Percentiles rank a stretch among this genome's conserved stretches.
phyloP scores from a whole-genome alignment of 2,797 vertebrate species.

The Gila robusta region DNA sequence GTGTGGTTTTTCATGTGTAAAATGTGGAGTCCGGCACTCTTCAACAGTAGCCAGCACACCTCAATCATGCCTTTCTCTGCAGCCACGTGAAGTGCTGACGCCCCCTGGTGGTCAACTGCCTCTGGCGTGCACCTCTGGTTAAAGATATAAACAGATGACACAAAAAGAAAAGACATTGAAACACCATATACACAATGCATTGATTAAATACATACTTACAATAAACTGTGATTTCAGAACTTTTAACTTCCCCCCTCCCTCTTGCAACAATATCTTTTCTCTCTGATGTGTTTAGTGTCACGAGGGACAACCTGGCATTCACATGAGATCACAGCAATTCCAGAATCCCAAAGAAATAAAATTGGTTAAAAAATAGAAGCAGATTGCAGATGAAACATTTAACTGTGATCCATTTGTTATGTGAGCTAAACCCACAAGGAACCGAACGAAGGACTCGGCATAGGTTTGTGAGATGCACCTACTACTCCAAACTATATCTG shows the following conservation, averaged over 20 bases:
- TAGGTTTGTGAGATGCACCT: background rate
- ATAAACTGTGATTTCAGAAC: background rate
- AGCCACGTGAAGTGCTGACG: slow-evolving; percentile 81
- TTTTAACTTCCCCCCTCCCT: background rate
- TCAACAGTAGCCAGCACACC: slow-evolving; percentile 82
- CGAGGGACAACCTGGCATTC: no score
- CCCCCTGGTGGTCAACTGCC: slow-evolving; percentile 80
- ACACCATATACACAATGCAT: background rate
- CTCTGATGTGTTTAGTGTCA: background rate
- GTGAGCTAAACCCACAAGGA: no score
- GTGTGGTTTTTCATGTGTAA: slow-evolving; percentile 78
- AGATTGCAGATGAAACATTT: no score
- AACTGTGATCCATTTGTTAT: no score
- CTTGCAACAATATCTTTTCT: no score
- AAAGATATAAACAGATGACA: background rate
- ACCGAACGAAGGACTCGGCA: no score
- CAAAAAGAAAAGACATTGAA: background rate
- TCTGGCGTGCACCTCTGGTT: slow-evolving; percentile 77
- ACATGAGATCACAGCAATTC: no score
- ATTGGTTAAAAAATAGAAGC: no score
- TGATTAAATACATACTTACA: background rate
- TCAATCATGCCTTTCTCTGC: slow-evolving; percentile 80
- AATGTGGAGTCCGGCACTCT: slow-evolving; percentile 74
- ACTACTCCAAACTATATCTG: background rate
- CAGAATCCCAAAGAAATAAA: no score